Conservation (phyloP, 2,797 vertebrate genomes). For the Malacoctenus gilli region DNA sequence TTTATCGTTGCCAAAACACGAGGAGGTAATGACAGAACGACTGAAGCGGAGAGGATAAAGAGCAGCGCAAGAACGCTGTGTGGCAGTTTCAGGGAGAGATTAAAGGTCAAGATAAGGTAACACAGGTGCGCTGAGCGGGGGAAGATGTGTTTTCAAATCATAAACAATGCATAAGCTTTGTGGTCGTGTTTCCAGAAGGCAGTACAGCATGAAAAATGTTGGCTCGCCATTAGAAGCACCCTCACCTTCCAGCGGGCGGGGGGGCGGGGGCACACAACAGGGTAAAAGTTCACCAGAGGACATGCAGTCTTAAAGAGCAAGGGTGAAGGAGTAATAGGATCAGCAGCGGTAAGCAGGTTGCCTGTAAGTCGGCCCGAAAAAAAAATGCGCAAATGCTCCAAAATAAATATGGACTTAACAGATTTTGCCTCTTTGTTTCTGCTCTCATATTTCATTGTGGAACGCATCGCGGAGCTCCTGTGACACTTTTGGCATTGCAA, state of each 20-base stretch:
- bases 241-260: slow-evolving; percentile 30
- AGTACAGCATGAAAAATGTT: slow-evolving; percentile 46
- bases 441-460: slow-evolving; percentile 4
- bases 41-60: slow-evolving; percentile 11
- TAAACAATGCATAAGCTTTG: slow-evolving; percentile 42
- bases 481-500: slow-evolving; percentile 3
- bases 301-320: slow-evolving; percentile 32
- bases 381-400: slow-evolving; percentile 12
- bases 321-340: slow-evolving; percentile 24
- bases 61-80: slow-evolving; percentile 12
- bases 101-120: slow-evolving; percentile 24
- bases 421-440: not conserved
- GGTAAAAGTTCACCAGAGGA: slow-evolving; percentile 46
- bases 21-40: slow-evolving; percentile 10
- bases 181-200: slow-evolving; percentile 43
- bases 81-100: slow-evolving; percentile 10
- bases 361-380: not conserved
- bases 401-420: slow-evolving; percentile 10
- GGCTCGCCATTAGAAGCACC: slow-evolving; percentile 24
- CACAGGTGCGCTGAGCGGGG: slow-evolving; percentile 17
- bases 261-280: too few relatives aligned
- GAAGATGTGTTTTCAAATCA: slow-evolving; percentile 28
- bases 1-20: slow-evolving; percentile 16
- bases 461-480: not conserved
- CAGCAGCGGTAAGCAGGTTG: slow-evolving; percentile 18